phyloP scores from a whole-genome alignment of 1,140 invertebrate species.

The Rhagoletis pomonella region DNA sequence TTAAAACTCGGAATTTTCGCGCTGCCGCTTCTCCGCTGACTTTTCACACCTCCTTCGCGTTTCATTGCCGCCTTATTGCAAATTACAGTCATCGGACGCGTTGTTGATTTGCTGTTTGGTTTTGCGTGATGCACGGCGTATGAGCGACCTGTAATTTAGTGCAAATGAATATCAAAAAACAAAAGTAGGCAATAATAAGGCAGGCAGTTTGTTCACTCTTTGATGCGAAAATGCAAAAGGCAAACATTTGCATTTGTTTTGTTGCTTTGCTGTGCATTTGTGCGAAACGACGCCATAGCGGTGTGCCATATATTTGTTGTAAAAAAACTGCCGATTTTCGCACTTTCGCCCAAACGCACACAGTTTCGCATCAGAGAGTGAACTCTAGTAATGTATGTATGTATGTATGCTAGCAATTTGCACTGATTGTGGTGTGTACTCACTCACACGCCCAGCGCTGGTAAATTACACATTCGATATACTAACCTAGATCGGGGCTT shows the following conservation, averaged over 20 bases:
- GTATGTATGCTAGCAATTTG: neutral
- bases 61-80: slow-evolving; percentile 77
- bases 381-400: neutral
- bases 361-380: no score
- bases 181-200: neutral
- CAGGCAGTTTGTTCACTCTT: neutral
- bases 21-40: neutral
- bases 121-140: slow-evolving; percentile 85
- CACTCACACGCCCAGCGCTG: neutral
- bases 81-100: slow-evolving; percentile 83
- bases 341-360: neutral
- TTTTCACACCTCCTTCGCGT: slow-evolving; percentile 16
- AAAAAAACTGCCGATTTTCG: no score
- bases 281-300: no score
- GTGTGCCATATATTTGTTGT: no score
- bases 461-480: neutral
- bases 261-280: no score
- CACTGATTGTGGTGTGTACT: neutral
- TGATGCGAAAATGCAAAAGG: no score
- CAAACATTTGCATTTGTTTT: no score
- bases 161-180: neutral
- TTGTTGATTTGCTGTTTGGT: slow-evolving; percentile 86
- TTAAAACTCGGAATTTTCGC: neutral
- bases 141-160: slow-evolving; percentile 79
- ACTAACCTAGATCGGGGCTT: slow-evolving; percentile 61